Base-by-base conservation (phyloP, 37 sponge, comb jelly and placozoan species). In the Mnemiopsis leidyi region DNA sequence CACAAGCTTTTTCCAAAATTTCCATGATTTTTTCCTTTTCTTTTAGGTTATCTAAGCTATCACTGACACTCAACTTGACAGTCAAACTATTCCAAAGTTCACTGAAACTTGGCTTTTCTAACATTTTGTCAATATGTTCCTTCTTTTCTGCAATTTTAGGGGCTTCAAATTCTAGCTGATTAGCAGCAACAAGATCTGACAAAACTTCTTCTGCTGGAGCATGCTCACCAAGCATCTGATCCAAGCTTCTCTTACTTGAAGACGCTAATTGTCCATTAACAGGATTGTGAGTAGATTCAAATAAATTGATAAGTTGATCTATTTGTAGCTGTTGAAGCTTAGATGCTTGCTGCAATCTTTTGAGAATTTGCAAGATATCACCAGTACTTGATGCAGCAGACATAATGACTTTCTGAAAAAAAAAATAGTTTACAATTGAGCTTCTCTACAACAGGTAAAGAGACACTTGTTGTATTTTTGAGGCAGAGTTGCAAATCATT, bases 101-200 rank as follows among this genome's bases (percentile, higher is more conserved):
- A 36, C 26, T 36, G 35, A 79, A 79, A 79, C 38, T 35, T 5
- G 35, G 82, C 23, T 79, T 79, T 1, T 79, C 82, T 31, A 79
- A 38, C 31, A 79, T 79, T 79, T 79, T 79, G 35, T 79, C 82
- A 2, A 79, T 36, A 23, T 79, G 82, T 79, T 79, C 82, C 26
- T 35, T 79, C 37, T 26, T 79, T 35, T 79, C 82, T 26, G 73
- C 2, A 23, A 23, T 3, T n/a, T 25, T 18, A 5, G 3, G 29
- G 20, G 68, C 68, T 21, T 67, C 68, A 13, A 13, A 21, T 67
- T 67, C 68, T n/a, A n/a, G n/a, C 13, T 67, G 13, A 20, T 67
- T 67, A 21, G 68, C 13, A 29, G 26, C 73, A 71, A 23, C 25
- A 29, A 3, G 73, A 7, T 25, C 23, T 61, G 68, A 61, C 18